These are phyloP conservation scores for Campaea margaritaria DNA, from an alignment of 2,888 invertebrate species.

Conservation along the genomic window DNA sequence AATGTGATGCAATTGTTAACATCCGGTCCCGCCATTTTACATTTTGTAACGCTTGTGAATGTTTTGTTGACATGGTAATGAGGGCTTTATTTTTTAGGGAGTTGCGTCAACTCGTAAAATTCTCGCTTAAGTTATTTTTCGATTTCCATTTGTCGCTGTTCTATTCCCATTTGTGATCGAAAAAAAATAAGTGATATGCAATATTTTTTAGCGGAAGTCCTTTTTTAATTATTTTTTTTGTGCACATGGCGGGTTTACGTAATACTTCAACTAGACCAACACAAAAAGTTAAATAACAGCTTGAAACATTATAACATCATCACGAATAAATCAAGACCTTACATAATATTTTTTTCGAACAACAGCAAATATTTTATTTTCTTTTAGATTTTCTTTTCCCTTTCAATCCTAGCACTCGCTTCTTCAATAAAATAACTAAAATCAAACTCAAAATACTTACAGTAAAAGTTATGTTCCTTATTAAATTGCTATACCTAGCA, in stretches of 20 bases:
- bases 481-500: conserved; percentile 10
- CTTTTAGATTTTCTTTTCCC: too few relatives aligned
- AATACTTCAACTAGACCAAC: too few relatives aligned
- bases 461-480: conserved; percentile 11
- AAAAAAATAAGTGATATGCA: not conserved
- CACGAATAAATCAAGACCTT: too few relatives aligned
- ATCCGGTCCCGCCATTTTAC: conserved; percentile 73
- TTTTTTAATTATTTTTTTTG: too few relatives aligned
- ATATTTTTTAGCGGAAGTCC: not conserved
- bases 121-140: conserved; percentile 22
- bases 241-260: too few relatives aligned
- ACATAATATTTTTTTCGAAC: too few relatives aligned
- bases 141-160: conserved; percentile 20
- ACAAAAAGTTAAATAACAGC: too few relatives aligned
- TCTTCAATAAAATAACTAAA: too few relatives aligned
- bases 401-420: too few relatives aligned
- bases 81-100: conserved; percentile 67
- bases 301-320: too few relatives aligned
- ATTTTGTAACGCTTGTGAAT: conserved; percentile 71
- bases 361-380: too few relatives aligned
- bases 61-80: conserved; percentile 70
- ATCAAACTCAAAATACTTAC: not conserved
- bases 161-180: not conserved
- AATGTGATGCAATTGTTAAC: conserved; percentile 74
- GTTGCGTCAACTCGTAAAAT: conserved; percentile 37